Conservation (phyloP, 2,888 invertebrate species). For the Papilio demoleus region DNA sequence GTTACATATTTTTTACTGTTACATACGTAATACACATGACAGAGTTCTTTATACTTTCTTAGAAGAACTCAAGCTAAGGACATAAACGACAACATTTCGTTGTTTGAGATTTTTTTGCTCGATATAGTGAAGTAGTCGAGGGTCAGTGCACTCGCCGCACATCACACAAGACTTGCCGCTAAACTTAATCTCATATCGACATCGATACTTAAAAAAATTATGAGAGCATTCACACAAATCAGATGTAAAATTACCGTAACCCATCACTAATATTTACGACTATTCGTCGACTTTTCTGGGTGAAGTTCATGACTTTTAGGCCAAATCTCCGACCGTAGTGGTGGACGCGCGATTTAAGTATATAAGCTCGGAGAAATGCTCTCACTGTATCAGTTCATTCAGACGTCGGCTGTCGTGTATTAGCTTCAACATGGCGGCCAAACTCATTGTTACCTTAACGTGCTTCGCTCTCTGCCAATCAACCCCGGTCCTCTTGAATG, state of each 20-base stretch:
- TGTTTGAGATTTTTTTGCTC: conserved; percentile 34
- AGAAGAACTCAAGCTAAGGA: conserved; percentile 33
- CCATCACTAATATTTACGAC: conserved; percentile 71
- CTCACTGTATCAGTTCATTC: conserved; percentile 74
- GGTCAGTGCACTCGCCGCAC: conserved; percentile 51
- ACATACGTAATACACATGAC: conserved; percentile 2
- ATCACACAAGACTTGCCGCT: conserved; percentile 41
- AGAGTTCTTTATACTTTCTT: conserved; percentile 25
- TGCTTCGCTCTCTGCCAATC: conserved; percentile 67
- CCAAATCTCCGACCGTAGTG: conserved; percentile 61
- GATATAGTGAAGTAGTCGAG: conserved; percentile 36
- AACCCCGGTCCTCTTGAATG: conserved; percentile 68
- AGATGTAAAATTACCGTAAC: conserved; percentile 65
- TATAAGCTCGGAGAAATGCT: conserved; percentile 81
- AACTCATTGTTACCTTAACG: conserved; percentile 67
- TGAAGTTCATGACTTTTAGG: conserved; percentile 73
- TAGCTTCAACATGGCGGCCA: conserved; percentile 69
- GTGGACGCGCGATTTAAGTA: conserved; percentile 59
- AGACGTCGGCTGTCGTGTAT: conserved; percentile 59
- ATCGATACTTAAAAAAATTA: conserved; percentile 43
- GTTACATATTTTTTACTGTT: conserved; percentile 1
- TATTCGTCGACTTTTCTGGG: conserved; percentile 64
- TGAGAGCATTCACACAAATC: conserved; percentile 47
- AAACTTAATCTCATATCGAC: conserved; percentile 44
- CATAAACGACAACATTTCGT: conserved; percentile 26